These are phyloP conservation scores for Heliconius ethilla DNA, from an alignment of 2,888 invertebrate genomes.

Conservation along the genomic window DNA sequence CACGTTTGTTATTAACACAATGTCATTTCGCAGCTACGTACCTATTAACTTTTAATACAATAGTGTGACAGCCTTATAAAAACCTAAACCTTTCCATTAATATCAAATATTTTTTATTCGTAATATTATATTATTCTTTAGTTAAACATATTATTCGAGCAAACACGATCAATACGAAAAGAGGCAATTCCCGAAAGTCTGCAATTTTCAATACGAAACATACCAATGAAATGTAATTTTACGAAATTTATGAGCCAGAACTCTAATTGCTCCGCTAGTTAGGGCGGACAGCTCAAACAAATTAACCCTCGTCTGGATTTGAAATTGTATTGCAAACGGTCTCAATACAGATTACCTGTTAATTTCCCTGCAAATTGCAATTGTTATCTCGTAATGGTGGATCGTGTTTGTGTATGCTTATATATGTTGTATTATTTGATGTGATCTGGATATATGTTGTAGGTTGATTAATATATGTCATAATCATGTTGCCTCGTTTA, in stretches of 20 bases:
- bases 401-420: constrained; percentile 9
- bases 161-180: not conserved
- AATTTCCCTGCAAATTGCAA: constrained; percentile 41
- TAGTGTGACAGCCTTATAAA: not conserved
- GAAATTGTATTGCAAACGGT: constrained; percentile 43
- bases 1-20: not conserved
- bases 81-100: not conserved
- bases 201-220: constrained; percentile 19
- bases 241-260: constrained; percentile 29
- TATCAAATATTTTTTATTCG: not conserved
- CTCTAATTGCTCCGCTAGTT: constrained; percentile 31
- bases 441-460: too few species aligned
- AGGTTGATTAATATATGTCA: not conserved
- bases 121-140: not conserved
- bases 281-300: constrained; percentile 37
- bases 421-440: not conserved
- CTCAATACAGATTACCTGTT: constrained; percentile 43
- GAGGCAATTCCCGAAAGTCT: not conserved
- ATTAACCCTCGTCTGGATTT: constrained; percentile 40
- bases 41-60: not conserved
- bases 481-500: not conserved
- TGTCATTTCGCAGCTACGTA: not conserved
- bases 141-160: not conserved
- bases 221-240: constrained; percentile 27
- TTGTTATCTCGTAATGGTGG: constrained; percentile 38